phyloP scores from a whole-genome alignment of 1,140 invertebrate genomes.

The Leptopilina clavipes region DNA sequence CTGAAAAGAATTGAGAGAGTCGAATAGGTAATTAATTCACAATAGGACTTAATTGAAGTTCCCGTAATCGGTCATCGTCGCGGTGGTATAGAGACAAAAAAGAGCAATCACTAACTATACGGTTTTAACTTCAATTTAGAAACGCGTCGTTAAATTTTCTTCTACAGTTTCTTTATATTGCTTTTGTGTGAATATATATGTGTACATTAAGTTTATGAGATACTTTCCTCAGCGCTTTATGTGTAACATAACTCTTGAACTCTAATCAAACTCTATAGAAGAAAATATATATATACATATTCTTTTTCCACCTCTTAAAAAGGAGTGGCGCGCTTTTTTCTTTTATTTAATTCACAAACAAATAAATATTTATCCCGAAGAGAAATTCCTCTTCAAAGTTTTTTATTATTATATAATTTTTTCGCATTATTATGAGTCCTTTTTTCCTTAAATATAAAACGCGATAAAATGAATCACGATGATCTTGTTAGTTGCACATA shows the following conservation, averaged over 20 bases:
- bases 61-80: neutral
- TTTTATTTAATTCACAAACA: neutral
- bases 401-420: no score
- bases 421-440: no score
- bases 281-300: no score
- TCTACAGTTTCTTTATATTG: neutral
- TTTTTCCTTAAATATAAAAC: no score
- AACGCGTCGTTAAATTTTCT: conserved; percentile 13
- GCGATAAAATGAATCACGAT: conserved; percentile 58
- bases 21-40: neutral
- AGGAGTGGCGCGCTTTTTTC: neutral
- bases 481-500: conserved; percentile 60
- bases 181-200: conserved; percentile 12
- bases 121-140: conserved; percentile 13
- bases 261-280: conserved; percentile 3
- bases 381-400: no score
- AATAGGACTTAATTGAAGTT: conserved; percentile 16
- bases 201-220: conserved; percentile 20
- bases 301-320: neutral
- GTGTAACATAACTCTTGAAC: conserved; percentile 19
- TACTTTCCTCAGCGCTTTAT: conserved; percentile 4
- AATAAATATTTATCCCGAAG: no score
- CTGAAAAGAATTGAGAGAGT: neutral
- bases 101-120: conserved; percentile 7
- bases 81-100: neutral